Conservation (phyloP, 2,888 invertebrate genomes). For the Acholoe squamosa region DNA sequence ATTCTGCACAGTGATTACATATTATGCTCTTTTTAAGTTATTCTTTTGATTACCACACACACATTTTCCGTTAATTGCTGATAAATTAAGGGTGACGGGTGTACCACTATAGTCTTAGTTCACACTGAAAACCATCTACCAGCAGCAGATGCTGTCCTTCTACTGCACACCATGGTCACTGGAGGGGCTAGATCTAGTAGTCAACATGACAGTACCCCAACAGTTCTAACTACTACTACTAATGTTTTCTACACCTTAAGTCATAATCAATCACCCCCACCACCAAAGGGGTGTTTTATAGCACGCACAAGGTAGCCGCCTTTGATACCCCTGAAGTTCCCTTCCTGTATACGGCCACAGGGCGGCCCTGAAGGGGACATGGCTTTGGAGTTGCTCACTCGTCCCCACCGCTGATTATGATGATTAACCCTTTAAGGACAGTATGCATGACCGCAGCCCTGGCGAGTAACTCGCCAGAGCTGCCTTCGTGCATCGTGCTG, state of each 20-base stretch:
- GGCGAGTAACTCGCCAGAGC: too few relatives aligned
- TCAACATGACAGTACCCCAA: too few relatives aligned
- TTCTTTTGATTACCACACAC: background rate
- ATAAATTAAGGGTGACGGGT: background rate
- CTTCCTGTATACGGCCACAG: background rate
- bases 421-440: too few relatives aligned
- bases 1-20: background rate
- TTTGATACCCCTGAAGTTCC: too few relatives aligned
- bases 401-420: slow-evolving; percentile 32
- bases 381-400: slow-evolving; percentile 42
- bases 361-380: background rate
- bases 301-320: too few relatives aligned
- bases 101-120: background rate
- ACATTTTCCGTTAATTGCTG: background rate
- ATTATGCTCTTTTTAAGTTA: background rate
- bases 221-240: background rate
- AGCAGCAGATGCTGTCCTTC: background rate
- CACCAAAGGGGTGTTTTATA: background rate
- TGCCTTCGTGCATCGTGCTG: too few relatives aligned
- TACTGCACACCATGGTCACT: background rate
- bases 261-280: background rate
- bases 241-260: slow-evolving; percentile 6
- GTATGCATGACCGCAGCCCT: too few relatives aligned
- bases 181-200: background rate
- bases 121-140: too few relatives aligned